These are phyloP conservation scores for Lithophane socia DNA, from an alignment of 2,888 invertebrate species.

Conservation along the genomic window DNA sequence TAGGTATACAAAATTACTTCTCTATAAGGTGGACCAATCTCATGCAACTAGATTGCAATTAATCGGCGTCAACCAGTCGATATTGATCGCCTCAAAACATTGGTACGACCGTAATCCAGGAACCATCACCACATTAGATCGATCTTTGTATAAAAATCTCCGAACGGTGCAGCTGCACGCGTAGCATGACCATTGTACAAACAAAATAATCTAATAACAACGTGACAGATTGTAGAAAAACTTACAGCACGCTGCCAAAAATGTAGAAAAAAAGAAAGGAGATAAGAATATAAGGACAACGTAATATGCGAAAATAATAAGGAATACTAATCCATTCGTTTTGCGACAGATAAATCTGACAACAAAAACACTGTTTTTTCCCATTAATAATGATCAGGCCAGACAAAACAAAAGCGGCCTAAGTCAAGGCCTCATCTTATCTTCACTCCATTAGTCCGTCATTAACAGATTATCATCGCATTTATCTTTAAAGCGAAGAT, in stretches of 20 bases:
- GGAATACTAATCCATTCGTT: background rate
- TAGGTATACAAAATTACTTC: background rate
- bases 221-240: background rate
- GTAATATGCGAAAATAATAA: background rate
- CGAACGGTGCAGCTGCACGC: background rate
- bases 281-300: background rate
- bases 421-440: constrained; percentile 14
- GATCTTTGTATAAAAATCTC: background rate
- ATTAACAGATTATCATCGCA: constrained; percentile 43
- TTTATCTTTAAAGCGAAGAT: constrained; percentile 48
- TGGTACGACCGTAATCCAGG: background rate
- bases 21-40: background rate
- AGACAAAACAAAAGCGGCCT: constrained; percentile 15
- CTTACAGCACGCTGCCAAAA: background rate
- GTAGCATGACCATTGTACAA: background rate
- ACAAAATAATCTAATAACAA: background rate
- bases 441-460: constrained; percentile 37
- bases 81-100: background rate
- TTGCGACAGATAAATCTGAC: background rate
- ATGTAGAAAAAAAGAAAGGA: background rate
- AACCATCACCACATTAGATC: background rate
- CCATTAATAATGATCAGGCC: background rate
- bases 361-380: background rate
- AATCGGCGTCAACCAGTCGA: background rate
- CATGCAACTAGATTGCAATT: background rate